Evolutionary conservation across 2,888 invertebrate genomes (phyloP), one percentile per base, ranked within the genome.

Genomic region (Agrilus biguttatus): DNA sequence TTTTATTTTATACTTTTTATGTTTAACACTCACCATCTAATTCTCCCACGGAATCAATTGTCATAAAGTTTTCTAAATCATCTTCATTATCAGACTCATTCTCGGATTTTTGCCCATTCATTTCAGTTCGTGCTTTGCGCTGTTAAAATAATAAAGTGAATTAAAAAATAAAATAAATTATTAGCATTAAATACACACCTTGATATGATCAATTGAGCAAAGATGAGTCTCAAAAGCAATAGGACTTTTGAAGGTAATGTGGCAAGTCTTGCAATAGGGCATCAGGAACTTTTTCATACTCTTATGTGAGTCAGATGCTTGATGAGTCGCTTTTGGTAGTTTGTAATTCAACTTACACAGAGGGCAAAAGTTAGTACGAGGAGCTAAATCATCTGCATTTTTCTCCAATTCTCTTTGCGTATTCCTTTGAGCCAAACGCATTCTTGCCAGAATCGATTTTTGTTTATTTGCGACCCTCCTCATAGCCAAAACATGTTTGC

Each of bases 1-100:
- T 28, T 28, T 28, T 28, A 28, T 28, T 28, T 28, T 10, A 21
- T 6, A 3, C 3, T 6, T 21, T 3, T 21, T 21, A 21, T 10
- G 5, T 19, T 33, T 32, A 14, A 23, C 52, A 56, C 62, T 67
- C 68, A 77, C 80, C 83, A 65, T 86, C 86, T 19, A 83, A 83
- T 64, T 86, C 86, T 7, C 88, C 88, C 28, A 88, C 84, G 3
- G 88, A 87, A 65, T 89, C 88, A n/a, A 89, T 74, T 1, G 88
- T 87, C 73, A 86, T 83, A 59, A 87, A 88, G 59, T 86, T 85
- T 51, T 86, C 86, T 50, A 88, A 70, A 66, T 85, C 83, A 52
- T 82, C 82, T 17, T 78, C 83, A 46, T 73, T 74, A 42, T 73
- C 81, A 13, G 73, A 72, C 14, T 73, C 77, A 37, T 74, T 76